Evolutionary conservation across 2,113 vertebrate species (phyloP).

Genomic region (Carassius auratus): DNA sequence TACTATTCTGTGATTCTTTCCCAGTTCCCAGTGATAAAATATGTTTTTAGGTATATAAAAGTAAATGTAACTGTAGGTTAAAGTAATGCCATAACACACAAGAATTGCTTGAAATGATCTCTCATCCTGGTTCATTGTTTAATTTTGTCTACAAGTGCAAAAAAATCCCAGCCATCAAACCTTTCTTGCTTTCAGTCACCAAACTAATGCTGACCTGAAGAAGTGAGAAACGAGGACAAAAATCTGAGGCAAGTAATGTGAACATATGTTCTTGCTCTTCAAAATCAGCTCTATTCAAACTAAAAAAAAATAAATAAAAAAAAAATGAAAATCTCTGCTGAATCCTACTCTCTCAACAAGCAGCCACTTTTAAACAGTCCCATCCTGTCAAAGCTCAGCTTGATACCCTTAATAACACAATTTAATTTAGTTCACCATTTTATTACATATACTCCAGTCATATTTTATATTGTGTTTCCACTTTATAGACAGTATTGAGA

Average conservation of each 20-base stretch:
- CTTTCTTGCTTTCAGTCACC: conserved; percentile 11
- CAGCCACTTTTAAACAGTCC: conserved; percentile 21
- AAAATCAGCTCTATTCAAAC: conserved; percentile 41
- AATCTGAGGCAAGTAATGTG: conserved; percentile 42
- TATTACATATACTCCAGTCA: background rate
- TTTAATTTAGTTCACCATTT: background rate
- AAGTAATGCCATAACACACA: conserved; percentile 33
- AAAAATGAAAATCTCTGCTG: background rate
- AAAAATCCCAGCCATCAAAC: conserved; percentile 37
- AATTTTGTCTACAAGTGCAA: conserved; percentile 49
- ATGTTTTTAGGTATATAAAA: background rate
- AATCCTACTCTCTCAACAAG: conserved; percentile 32
- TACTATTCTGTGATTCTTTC: background rate
- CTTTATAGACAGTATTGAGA: background rate
- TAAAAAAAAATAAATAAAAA: background rate
- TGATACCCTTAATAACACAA: background rate
- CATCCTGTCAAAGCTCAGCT: background rate
- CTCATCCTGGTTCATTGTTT: conserved; percentile 5
- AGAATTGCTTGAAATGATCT: conserved; percentile 27
- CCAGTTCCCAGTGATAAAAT: background rate
- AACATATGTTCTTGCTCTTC: conserved; percentile 54
- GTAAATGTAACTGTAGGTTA: background rate
- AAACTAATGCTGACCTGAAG: conserved; percentile 53
- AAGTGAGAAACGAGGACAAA: conserved; percentile 50
- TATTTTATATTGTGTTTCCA: background rate